Evolutionary conservation across 2,113 vertebrate species (phyloP), one percentile per base, ranked within the genome.

Genomic region (Pteronura brasiliensis): DNA sequence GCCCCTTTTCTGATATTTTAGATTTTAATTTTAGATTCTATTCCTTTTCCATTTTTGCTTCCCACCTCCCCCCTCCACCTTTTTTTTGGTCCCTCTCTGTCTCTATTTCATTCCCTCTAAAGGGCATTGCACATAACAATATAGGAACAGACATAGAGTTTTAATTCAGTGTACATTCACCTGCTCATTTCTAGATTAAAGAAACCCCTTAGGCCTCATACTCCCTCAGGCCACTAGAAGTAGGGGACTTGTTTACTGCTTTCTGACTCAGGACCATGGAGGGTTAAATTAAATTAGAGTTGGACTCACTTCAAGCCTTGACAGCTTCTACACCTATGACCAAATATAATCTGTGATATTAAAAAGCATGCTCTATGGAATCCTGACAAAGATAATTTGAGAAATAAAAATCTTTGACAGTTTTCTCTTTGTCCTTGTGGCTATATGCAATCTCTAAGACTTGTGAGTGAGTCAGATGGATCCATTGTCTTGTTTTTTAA

Each of bases 1-100:
- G 23, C 76, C 6, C 69, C 18, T 63, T 90, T 80, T 36, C 42
- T 79, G 81, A 89, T 93, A 69, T 49, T 82, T 96, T 97, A 93
- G 29, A 93, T 90, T 95, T 94, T 96, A 93, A 95, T 96, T 96
- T 95, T 84, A 88, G 88, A 94, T 97, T 93, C 42, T 93, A 36
- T 7, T 94, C 21, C 29, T 94, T 94, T 96, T 52, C 20, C 3
- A 77, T 4, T 91, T 95, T 96, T 93, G 59, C 36, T 96, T 97
- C 8, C 4, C 21, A 86, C 1, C 74, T 23, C 17, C 17, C 1
- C 52, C 52, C 52, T 1, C 15, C 4, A 14, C 14, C 1, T 6
- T 39, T 7, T n/a, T 10, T 57, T 44, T 47, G 1, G 29, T 15
- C 14, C 11, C 13, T 17, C 29, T 42, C 21, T 93, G 39, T 94